These are phyloP conservation scores for Cotesia glomerata DNA, from an alignment of 1,140 invertebrate species.

Conservation along the genomic window DNA sequence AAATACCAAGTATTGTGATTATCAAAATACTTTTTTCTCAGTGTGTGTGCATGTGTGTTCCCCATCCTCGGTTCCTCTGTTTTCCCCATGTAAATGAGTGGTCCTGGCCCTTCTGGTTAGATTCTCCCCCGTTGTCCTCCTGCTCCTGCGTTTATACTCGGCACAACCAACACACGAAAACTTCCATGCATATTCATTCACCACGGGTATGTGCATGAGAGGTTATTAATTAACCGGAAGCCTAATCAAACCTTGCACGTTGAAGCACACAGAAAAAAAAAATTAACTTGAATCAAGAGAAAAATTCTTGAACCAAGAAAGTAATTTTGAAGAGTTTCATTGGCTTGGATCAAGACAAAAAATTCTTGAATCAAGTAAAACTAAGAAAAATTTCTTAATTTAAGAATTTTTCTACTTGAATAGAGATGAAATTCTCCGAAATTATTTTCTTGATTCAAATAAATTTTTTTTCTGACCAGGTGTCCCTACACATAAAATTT, in stretches of 20 bases:
- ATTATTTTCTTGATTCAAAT: no score
- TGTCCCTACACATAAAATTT: neutral
- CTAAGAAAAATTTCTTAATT: no score
- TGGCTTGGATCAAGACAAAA: no score
- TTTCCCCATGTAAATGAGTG: conserved; percentile 63
- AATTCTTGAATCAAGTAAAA: no score
- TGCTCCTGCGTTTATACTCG: conserved; percentile 14
- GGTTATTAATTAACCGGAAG: conserved; percentile 65
- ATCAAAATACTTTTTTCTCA: no score
- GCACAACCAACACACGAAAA: conserved; percentile 47
- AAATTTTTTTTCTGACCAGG: neutral
- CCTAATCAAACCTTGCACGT: conserved; percentile 59
- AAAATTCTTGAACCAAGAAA: no score
- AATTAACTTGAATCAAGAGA: no score
- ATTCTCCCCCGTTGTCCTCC: conserved; percentile 5
- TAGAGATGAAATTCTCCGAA: no score
- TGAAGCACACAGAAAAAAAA: neutral
- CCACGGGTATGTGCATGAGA: conserved; percentile 57
- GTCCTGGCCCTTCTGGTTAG: conserved; percentile 35
- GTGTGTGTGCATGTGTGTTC: conserved; percentile 21
- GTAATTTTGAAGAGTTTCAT: no score
- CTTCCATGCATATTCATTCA: conserved; percentile 62
- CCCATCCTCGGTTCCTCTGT: conserved; percentile 52
- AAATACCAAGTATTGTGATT: no score
- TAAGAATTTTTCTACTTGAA: no score